A percentile compares a stretch with the other conserved stretches of the same genome.
Conservation (phyloP, 2,113 vertebrate species). For the Pseudonaja textilis region DNA sequence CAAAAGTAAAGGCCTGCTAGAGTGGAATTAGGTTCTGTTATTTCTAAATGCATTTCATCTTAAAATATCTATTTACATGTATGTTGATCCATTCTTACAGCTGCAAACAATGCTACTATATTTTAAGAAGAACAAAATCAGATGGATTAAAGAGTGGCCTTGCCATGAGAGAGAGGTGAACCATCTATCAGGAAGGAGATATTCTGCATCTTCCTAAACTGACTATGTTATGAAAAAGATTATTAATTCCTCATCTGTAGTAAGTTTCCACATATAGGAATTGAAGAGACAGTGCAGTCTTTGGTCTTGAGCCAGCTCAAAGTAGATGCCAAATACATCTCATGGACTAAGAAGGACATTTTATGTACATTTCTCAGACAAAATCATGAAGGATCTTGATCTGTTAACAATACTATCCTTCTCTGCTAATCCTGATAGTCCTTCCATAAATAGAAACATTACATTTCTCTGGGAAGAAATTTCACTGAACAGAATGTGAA, state of each 20-base stretch:
- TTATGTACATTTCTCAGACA: neutral
- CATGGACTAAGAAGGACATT: neutral
- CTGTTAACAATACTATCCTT: neutral
- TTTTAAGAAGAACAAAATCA: neutral
- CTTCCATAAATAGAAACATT: neutral
- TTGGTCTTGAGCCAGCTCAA: neutral
- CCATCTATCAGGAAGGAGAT: neutral
- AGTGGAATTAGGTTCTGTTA: neutral
- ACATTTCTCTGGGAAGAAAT: neutral
- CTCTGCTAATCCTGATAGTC: too few species aligned
- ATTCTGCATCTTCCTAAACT: neutral
- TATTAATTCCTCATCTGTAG: neutral
- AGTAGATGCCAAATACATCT: neutral
- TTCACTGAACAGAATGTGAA: neutral
- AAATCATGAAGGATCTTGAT: neutral
- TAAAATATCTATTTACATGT: neutral
- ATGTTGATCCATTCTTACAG: neutral
- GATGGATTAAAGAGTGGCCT: neutral
- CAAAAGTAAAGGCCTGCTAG: neutral
- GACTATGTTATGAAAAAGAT: neutral
- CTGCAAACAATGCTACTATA: neutral
- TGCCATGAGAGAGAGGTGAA: neutral
- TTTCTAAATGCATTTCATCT: neutral
- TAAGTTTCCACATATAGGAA: neutral
- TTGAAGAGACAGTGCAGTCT: neutral